A percentile compares a stretch with the other conserved stretches of the same genome.
Evolutionary conservation across 1,140 invertebrate species (phyloP).

Genomic region (Drosophila willistoni): DNA sequence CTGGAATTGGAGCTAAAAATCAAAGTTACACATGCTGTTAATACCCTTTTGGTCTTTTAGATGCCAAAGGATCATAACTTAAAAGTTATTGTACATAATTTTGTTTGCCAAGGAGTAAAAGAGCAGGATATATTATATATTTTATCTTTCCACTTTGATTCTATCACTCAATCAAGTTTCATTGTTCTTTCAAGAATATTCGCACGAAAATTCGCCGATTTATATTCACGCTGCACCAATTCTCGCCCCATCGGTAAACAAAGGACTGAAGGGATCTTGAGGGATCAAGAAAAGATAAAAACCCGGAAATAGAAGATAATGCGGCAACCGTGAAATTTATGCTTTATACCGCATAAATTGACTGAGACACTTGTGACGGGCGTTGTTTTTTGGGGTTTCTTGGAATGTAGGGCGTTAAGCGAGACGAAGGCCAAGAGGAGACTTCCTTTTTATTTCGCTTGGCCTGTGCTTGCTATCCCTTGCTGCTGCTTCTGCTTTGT

Average conservation of each 20-base stretch:
- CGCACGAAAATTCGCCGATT: not conserved
- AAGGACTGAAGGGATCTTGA: not conserved
- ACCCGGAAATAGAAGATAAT: conserved; percentile 19
- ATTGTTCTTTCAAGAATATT: not conserved
- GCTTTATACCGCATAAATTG: conserved; percentile 34
- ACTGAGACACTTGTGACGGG: conserved; percentile 34
- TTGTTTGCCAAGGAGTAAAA: no score
- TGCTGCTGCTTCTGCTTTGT: not conserved
- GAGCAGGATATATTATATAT: not conserved
- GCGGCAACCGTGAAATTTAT: conserved; percentile 29
- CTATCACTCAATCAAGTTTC: not conserved
- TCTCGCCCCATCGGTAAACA: conserved; percentile 4
- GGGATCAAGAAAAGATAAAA: conserved; percentile 15
- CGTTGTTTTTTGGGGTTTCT: conserved; percentile 14
- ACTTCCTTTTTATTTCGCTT: conserved; percentile 13
- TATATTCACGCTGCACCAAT: conserved; percentile 6
- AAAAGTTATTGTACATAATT: no score
- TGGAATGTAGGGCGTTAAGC: conserved; percentile 2
- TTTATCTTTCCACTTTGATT: not conserved
- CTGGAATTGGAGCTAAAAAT: no score
- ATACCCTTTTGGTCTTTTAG: no score
- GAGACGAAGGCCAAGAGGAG: not conserved
- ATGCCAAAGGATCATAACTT: no score
- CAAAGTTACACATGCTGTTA: no score
- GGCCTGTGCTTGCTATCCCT: not conserved